Conservation (phyloP, 2,797 vertebrate species). For the Spondyliosoma cantharus region DNA sequence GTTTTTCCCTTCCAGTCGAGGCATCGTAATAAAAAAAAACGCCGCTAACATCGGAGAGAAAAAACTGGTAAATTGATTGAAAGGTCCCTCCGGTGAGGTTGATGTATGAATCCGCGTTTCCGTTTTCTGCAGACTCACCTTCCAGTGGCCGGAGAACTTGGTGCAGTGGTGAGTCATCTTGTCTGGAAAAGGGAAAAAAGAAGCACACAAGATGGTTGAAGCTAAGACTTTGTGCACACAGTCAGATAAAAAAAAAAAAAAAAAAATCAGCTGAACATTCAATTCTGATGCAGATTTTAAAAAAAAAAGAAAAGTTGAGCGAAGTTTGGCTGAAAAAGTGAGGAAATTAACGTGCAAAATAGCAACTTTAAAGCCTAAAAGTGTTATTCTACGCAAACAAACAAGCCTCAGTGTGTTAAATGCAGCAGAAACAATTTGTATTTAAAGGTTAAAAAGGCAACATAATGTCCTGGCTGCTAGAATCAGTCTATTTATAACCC, state of each 20-base stretch:
- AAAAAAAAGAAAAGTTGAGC: not conserved
- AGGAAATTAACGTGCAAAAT: not conserved
- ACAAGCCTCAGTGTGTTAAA: not conserved
- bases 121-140: constrained; percentile 82
- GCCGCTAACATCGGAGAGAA: too few relatives aligned
- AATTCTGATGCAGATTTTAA: not conserved
- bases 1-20: not conserved
- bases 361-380: not conserved
- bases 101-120: constrained; percentile 14
- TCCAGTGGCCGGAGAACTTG: constrained; percentile 94
- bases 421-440: not conserved
- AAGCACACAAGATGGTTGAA: constrained; percentile 19
- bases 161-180: constrained; percentile 91
- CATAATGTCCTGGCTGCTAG: constrained; percentile 13
- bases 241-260: not conserved
- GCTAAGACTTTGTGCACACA: not conserved
- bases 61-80: not conserved
- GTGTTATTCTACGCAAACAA: not conserved
- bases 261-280: not conserved
- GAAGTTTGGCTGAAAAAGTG: not conserved
- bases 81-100: not conserved
- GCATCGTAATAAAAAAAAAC: not conserved
- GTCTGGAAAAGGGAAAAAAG: constrained; percentile 58
- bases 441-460: not conserved
- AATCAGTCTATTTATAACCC: constrained; percentile 47